phyloP scores from a whole-genome alignment of 2,888 invertebrate genomes.

The Melieria crassipennis region DNA sequence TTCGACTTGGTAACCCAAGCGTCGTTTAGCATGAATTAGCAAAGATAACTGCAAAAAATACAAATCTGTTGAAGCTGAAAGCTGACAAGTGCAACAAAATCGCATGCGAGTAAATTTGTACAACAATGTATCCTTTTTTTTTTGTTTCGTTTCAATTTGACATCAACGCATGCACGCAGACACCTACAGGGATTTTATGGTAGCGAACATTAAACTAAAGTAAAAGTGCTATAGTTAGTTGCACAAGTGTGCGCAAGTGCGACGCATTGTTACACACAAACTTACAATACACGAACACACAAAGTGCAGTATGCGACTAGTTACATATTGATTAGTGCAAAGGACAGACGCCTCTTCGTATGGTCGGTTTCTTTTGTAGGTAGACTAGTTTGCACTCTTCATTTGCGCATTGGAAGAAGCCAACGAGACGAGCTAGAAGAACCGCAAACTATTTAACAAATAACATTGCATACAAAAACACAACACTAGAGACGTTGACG shows the following conservation, averaged over 20 bases:
- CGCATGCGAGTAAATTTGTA: no score
- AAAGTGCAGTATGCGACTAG: slow-evolving; percentile 8
- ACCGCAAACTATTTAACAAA: no score
- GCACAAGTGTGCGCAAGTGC: slow-evolving; percentile 40
- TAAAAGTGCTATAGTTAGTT: neutral
- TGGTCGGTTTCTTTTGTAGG: slow-evolving; percentile 35
- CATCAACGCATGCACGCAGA: slow-evolving; percentile 32
- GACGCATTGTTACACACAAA: slow-evolving; percentile 28
- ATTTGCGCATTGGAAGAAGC: slow-evolving; percentile 15
- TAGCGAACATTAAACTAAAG: slow-evolving; percentile 44
- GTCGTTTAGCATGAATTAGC: no score
- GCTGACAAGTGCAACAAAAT: no score
- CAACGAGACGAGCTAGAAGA: slow-evolving; percentile 13
- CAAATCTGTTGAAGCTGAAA: no score
- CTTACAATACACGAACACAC: neutral
- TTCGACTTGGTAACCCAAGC: no score
- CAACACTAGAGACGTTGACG: slow-evolving; percentile 34
- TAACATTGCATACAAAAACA: slow-evolving; percentile 41
- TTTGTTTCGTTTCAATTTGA: no score
- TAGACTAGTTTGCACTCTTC: slow-evolving; percentile 39
- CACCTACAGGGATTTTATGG: slow-evolving; percentile 63
- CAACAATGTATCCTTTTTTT: no score
- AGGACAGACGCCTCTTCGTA: no score
- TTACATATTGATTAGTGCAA: neutral
- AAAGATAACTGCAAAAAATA: no score